Percentiles rank a stretch among this genome's conserved stretches.
Conservation (phyloP, 2,113 vertebrate genomes). For the Pteruthius melanotis region DNA sequence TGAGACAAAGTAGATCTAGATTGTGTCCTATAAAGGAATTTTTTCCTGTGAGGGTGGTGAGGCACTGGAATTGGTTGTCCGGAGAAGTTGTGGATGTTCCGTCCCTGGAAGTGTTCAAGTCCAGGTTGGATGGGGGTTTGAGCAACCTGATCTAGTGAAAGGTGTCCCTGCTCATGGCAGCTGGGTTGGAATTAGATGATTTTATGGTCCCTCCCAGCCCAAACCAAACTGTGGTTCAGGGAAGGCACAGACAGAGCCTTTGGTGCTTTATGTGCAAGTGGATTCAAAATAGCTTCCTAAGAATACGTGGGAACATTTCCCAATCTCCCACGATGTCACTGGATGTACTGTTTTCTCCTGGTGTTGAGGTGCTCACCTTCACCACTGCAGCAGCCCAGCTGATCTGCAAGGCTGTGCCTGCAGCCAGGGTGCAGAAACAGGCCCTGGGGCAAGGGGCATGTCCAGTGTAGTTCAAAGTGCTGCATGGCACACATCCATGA, state of each 20-base stretch:
- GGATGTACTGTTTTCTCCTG: accelerated
- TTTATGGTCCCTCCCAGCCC: not conserved
- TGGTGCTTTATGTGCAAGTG: not conserved
- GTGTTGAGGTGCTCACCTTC: not conserved
- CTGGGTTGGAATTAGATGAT: not conserved
- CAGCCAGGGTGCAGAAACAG: not conserved
- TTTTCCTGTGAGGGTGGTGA: not conserved
- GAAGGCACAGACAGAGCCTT: not conserved
- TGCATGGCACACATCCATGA: not conserved
- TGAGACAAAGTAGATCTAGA: not conserved
- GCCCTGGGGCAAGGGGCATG: too few species aligned
- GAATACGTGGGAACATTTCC: not conserved
- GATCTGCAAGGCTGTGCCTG: not conserved
- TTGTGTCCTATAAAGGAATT: not conserved
- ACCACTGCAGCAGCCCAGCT: not conserved
- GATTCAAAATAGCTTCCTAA: not conserved
- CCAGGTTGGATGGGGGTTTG: not conserved
- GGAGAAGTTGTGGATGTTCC: not conserved
- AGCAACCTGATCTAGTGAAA: too few species aligned
- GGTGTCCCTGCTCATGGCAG: not conserved
- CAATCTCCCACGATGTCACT: accelerated
- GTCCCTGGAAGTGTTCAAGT: not conserved
- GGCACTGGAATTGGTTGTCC: not conserved
- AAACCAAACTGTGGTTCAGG: not conserved
- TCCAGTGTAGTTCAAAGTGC: not conserved